A percentile compares a stretch with the other conserved stretches of the same genome.
These are phyloP conservation scores for Enteromius argenteus DNA, from an alignment of 2,797 vertebrate genomes.

Conservation along the genomic window DNA sequence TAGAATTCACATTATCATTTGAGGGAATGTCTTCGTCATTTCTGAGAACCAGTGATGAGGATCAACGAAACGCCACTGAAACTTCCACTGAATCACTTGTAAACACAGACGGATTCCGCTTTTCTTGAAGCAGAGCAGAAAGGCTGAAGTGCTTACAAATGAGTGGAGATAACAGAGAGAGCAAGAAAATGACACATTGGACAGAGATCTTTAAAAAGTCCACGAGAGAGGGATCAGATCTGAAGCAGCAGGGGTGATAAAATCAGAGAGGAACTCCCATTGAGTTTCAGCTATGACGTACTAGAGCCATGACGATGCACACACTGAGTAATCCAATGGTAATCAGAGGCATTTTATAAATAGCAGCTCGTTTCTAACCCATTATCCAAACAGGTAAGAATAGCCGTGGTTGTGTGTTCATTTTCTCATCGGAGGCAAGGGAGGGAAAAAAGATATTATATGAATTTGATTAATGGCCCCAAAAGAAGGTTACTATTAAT, in stretches of 20 bases:
- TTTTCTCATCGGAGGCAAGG: neutral
- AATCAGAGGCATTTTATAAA: conserved; percentile 36
- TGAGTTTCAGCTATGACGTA: conserved; percentile 29
- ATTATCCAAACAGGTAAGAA: conserved; percentile 11
- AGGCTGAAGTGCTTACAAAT: neutral
- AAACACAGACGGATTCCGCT: conserved; percentile 1
- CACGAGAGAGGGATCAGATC: conserved; percentile 1
- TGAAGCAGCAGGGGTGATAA: conserved; percentile 35
- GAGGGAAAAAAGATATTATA: neutral
- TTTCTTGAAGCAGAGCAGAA: neutral
- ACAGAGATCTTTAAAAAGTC: neutral
- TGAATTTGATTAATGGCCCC: neutral
- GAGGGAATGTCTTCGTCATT: neutral
- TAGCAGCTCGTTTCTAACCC: neutral
- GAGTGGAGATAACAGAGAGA: neutral
- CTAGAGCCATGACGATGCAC: conserved; percentile 1
- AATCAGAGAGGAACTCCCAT: conserved; percentile 42
- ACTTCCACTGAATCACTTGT: conserved; percentile 9
- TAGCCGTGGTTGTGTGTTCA: neutral
- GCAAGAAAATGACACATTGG: neutral
- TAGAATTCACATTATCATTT: neutral
- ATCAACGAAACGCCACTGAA: neutral
- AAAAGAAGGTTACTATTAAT: neutral
- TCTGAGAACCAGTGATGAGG: neutral
- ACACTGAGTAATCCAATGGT: neutral